Evolutionary conservation across 2,797 vertebrate genomes (phyloP).

Genomic region (Mus minutoides): DNA sequence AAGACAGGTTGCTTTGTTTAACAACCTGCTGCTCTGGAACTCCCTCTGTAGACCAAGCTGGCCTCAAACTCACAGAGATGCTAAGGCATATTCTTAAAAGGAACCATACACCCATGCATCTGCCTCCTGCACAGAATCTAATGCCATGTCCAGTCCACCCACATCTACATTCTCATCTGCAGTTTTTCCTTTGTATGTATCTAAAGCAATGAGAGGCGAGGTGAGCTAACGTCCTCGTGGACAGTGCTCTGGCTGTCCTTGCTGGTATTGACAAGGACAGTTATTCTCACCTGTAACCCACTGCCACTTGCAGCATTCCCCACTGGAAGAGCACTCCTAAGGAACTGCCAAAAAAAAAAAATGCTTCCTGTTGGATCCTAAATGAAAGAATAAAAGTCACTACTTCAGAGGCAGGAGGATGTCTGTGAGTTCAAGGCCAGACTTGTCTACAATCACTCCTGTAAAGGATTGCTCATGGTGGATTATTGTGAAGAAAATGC

Average conservation of each 20-base stretch:
- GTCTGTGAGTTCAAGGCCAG: neutral
- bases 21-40: too few relatives aligned
- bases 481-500: neutral
- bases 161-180: neutral
- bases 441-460: neutral
- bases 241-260: neutral
- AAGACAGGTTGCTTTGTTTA: too few relatives aligned
- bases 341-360: neutral
- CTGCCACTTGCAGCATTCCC: neutral
- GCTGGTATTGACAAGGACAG: neutral
- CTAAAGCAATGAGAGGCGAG: neutral
- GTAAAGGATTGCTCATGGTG: neutral
- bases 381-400: constrained; percentile 21
- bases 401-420: neutral
- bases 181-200: neutral
- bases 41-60: too few relatives aligned
- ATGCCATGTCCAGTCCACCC: neutral
- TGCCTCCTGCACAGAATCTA: neutral
- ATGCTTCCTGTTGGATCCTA: neutral
- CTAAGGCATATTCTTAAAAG: neutral
- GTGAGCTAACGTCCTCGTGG: neutral
- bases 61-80: too few relatives aligned
- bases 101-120: neutral
- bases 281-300: neutral
- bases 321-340: neutral